These are phyloP conservation scores for Gibbula magus DNA, from an alignment of 2,888 invertebrate genomes.

Conservation along the genomic window DNA sequence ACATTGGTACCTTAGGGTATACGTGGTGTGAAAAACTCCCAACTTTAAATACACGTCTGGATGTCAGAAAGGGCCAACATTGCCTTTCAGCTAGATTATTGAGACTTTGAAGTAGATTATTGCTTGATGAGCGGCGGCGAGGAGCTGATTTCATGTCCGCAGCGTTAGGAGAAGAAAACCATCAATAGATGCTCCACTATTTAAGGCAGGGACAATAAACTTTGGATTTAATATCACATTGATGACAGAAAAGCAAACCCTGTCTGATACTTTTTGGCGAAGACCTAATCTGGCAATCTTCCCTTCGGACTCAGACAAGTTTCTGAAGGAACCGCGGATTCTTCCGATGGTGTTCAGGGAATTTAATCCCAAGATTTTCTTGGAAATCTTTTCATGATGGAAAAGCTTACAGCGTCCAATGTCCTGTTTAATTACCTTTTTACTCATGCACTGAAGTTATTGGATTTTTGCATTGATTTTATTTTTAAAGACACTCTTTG, in stretches of 20 bases:
- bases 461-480: no score
- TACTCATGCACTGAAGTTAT: no score
- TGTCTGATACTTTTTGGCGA: background rate
- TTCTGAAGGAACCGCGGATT: background rate
- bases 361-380: background rate
- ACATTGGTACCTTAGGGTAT: background rate
- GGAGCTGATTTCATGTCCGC: background rate
- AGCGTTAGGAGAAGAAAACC: background rate
- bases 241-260: background rate
- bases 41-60: slow-evolving; percentile 16
- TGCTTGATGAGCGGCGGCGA: background rate
- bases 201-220: slow-evolving; percentile 14
- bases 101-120: slow-evolving; percentile 10
- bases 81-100: background rate
- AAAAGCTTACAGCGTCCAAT: background rate
- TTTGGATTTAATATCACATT: slow-evolving; percentile 14
- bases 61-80: slow-evolving; percentile 1
- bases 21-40: background rate
- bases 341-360: background rate
- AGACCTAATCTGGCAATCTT: background rate
- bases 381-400: background rate
- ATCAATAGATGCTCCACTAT: slow-evolving; percentile 10
- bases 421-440: slow-evolving; percentile 7
- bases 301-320: background rate
- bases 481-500: no score